These are phyloP conservation scores for Hypomesus transpacificus DNA, from an alignment of 2,113 vertebrate species.

Conservation along the genomic window DNA sequence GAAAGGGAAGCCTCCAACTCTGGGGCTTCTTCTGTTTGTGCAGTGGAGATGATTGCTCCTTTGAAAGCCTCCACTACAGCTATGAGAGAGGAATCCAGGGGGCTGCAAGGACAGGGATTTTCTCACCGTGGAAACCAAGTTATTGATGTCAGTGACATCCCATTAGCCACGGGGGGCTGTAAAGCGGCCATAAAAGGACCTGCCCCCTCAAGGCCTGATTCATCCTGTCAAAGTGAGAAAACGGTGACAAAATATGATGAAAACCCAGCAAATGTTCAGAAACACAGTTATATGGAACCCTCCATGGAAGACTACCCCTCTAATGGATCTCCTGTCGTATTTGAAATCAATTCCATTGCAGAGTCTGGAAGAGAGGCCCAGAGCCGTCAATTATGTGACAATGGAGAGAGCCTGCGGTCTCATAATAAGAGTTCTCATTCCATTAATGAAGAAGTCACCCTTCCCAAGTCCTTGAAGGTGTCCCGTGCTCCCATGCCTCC, in stretches of 20 bases:
- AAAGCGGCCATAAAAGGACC: slow-evolving; percentile 46
- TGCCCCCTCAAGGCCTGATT: slow-evolving; percentile 52
- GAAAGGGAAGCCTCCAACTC: slow-evolving; percentile 38
- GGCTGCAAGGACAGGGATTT: background rate
- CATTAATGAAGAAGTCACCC: slow-evolving; percentile 2
- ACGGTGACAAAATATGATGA: background rate
- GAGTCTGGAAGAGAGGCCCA: slow-evolving; percentile 15
- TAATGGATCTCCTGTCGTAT: slow-evolving; percentile 6
- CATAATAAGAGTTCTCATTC: background rate
- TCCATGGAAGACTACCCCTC: background rate
- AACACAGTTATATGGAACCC: background rate
- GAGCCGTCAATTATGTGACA: slow-evolving; percentile 9
- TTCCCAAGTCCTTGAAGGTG: slow-evolving; percentile 52
- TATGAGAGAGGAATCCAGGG: background rate
- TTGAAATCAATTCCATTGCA: slow-evolving; percentile 52
- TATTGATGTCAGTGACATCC: background rate
- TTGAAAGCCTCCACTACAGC: slow-evolving; percentile 17
- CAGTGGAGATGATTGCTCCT: slow-evolving; percentile 29
- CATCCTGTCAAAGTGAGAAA: background rate
- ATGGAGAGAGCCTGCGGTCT: background rate
- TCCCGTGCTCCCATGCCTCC: slow-evolving; percentile 61
- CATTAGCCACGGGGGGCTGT: background rate
- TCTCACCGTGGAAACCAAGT: background rate
- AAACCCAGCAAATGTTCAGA: background rate
- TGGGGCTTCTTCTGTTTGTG: slow-evolving; percentile 32